Evolutionary conservation across 2,888 invertebrate species (phyloP).

Genomic region (Seira sanloemensis): DNA sequence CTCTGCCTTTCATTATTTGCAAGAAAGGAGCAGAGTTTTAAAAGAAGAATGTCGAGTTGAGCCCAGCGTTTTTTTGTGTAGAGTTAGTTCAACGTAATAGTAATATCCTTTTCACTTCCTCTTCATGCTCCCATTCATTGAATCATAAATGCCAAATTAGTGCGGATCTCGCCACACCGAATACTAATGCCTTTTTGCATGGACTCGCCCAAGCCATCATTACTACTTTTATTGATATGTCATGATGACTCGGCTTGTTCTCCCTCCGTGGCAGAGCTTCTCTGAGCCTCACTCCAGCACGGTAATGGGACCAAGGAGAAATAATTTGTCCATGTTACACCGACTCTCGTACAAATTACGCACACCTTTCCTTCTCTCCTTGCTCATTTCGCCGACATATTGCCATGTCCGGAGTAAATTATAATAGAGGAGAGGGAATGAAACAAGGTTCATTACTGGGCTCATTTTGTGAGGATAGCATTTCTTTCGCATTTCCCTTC

Average conservation of each 20-base stretch:
- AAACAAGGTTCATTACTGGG: constrained; percentile 62
- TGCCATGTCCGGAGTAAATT: neutral
- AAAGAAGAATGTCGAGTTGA: too few relatives aligned
- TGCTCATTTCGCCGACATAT: too few relatives aligned
- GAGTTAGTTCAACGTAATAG: too few relatives aligned
- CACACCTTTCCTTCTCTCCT: neutral
- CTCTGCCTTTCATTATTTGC: too few relatives aligned
- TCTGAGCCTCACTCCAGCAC: neutral
- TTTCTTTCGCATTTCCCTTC: too few relatives aligned
- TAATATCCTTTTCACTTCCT: constrained; percentile 62
- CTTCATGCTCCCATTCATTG: constrained; percentile 65
- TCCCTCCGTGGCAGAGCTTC: neutral
- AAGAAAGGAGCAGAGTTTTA: too few relatives aligned
- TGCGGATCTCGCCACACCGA: constrained; percentile 55
- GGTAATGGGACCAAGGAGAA: neutral
- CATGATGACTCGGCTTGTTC: constrained; percentile 28
- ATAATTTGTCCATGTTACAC: too few relatives aligned
- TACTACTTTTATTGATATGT: constrained; percentile 66
- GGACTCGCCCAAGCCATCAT: constrained; percentile 55
- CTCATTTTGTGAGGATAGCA: too few relatives aligned
- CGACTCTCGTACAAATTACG: neutral
- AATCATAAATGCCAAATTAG: constrained; percentile 68
- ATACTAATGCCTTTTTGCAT: constrained; percentile 58
- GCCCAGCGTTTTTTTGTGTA: too few relatives aligned
- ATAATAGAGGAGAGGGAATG: constrained; percentile 17